phyloP scores from a whole-genome alignment of 1,140 invertebrate genomes.

The Heliconius hermathena region DNA sequence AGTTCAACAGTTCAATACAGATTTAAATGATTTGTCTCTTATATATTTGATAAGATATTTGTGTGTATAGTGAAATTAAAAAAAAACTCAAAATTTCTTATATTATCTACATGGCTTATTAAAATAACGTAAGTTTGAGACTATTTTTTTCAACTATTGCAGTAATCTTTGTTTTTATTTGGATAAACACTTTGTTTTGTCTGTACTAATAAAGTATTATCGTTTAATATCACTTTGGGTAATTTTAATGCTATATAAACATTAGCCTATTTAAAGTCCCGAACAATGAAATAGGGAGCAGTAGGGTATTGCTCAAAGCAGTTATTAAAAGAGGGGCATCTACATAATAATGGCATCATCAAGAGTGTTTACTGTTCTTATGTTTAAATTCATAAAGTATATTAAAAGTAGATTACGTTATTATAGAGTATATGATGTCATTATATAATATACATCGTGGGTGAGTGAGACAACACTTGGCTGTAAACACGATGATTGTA shows the following conservation, averaged over 20 bases:
- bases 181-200: background rate
- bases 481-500: too few relatives aligned
- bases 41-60: too few relatives aligned
- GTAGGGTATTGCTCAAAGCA: conserved; percentile 53
- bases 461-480: too few relatives aligned
- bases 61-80: too few relatives aligned
- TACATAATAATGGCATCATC: conserved; percentile 49
- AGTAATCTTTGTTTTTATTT: background rate
- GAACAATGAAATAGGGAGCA: conserved; percentile 41
- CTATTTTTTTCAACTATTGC: too few relatives aligned
- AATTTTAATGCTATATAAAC: background rate
- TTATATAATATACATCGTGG: background rate
- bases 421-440: background rate
- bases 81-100: too few relatives aligned
- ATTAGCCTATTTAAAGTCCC: conserved; percentile 5
- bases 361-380: background rate
- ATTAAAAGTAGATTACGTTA: background rate
- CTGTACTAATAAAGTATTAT: background rate
- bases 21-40: background rate
- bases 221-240: background rate
- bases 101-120: too few relatives aligned
- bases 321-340: conserved; percentile 67
- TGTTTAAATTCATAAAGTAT: background rate
- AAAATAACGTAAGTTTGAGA: too few relatives aligned
- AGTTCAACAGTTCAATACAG: background rate